A percentile compares a stretch with the other conserved stretches of the same genome.
These are phyloP conservation scores for Nemapogon koenigi DNA, from an alignment of 2,888 invertebrate species.

Conservation along the genomic window DNA sequence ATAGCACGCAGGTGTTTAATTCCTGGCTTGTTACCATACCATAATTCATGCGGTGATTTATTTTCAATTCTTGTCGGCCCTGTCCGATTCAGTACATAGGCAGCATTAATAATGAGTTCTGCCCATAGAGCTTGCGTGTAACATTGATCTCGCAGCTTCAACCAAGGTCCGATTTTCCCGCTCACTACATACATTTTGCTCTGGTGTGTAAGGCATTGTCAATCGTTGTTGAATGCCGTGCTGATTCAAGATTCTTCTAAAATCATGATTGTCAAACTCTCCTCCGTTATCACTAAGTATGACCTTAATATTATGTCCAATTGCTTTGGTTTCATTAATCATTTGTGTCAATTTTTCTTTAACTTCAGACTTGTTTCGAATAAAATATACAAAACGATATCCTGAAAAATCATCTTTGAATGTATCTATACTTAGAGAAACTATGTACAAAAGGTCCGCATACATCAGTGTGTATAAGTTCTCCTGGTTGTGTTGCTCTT, in stretches of 20 bases:
- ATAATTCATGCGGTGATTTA: too few relatives aligned
- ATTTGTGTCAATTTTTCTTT: neutral
- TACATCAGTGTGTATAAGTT: slow-evolving; percentile 10
- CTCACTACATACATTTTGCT: slow-evolving; percentile 7
- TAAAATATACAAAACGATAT: neutral
- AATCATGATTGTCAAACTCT: slow-evolving; percentile 4
- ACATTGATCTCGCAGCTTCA: slow-evolving; percentile 6
- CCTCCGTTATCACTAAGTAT: slow-evolving; percentile 7
- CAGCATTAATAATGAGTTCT: slow-evolving; percentile 1
- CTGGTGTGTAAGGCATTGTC: slow-evolving; percentile 7
- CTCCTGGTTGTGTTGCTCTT: slow-evolving; percentile 13
- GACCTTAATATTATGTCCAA: neutral
- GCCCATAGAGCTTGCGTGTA: too few relatives aligned
- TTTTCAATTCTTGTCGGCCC: neutral
- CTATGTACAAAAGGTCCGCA: slow-evolving; percentile 12
- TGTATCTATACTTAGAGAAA: slow-evolving; percentile 5
- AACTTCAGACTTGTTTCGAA: neutral
- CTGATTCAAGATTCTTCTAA: neutral
- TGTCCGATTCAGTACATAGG: slow-evolving; percentile 3
- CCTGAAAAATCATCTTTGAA: slow-evolving; percentile 6
- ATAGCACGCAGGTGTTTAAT: neutral
- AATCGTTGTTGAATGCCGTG: neutral
- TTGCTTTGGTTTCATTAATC: neutral
- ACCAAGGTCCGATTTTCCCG: neutral
- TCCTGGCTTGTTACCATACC: neutral